These are phyloP conservation scores for Rhagonycha lutea DNA, from an alignment of 2,888 invertebrate genomes.

Conservation along the genomic window DNA sequence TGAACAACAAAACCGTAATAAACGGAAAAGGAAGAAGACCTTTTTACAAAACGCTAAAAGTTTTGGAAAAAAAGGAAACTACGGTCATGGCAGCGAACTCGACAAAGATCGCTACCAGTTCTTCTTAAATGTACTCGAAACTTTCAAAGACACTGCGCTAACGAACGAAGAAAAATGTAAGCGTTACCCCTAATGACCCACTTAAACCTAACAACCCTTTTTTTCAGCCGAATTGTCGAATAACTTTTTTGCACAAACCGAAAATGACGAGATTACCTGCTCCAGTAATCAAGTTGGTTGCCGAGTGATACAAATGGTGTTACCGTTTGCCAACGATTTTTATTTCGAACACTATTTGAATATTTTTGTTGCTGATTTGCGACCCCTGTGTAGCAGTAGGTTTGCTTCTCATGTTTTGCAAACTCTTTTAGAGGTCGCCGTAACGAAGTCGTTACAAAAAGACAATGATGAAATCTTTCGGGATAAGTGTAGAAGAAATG, in stretches of 20 bases:
- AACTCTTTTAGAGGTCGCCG: slow-evolving; percentile 64
- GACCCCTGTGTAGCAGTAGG: slow-evolving; percentile 73
- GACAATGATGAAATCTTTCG: slow-evolving; percentile 39
- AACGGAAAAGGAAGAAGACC: slow-evolving; percentile 65
- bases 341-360: slow-evolving; percentile 67
- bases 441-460: slow-evolving; percentile 57
- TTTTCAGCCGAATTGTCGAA: slow-evolving; percentile 68
- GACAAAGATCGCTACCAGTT: slow-evolving; percentile 77
- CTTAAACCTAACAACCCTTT: not conserved
- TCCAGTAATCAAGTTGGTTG: slow-evolving; percentile 82
- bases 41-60: slow-evolving; percentile 75
- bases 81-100: slow-evolving; percentile 72
- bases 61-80: slow-evolving; percentile 73
- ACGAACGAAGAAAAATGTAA: slow-evolving; percentile 74
- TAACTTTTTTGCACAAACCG: slow-evolving; percentile 75
- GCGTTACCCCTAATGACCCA: slow-evolving; percentile 26
- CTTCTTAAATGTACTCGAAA: slow-evolving; percentile 75
- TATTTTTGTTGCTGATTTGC: slow-evolving; percentile 66
- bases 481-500: slow-evolving; percentile 65
- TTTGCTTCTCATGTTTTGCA: slow-evolving; percentile 83
- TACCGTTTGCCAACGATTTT: slow-evolving; percentile 68
- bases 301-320: slow-evolving; percentile 73
- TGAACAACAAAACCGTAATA: slow-evolving; percentile 5
- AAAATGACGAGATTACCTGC: slow-evolving; percentile 71
- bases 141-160: slow-evolving; percentile 69